A percentile compares a stretch with the other conserved stretches of the same genome.
Conservation (phyloP, 2,113 vertebrate genomes). For the Megalops atlanticus region DNA sequence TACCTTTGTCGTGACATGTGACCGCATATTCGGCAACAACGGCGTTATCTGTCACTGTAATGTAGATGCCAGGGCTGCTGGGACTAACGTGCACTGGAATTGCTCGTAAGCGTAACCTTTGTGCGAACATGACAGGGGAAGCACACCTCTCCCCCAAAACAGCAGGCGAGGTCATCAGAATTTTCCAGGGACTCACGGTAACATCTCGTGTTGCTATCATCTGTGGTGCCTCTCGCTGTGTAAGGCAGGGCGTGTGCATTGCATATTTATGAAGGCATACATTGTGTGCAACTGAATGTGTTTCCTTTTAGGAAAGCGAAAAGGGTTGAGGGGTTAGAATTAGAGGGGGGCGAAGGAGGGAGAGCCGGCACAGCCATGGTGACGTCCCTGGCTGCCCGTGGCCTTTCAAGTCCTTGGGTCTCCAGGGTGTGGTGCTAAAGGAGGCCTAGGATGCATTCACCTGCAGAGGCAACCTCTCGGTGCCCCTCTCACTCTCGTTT, state of each 20-base stretch:
- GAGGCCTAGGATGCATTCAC: not conserved
- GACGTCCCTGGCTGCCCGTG: not conserved
- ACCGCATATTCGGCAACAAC: slow-evolving; percentile 65
- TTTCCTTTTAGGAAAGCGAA: not conserved
- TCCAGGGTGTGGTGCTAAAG: not conserved
- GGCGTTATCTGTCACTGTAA: slow-evolving; percentile 67
- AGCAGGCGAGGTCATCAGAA: slow-evolving; percentile 49
- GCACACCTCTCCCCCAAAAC: slow-evolving; percentile 56
- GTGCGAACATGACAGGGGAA: slow-evolving; percentile 60
- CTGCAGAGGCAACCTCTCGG: not conserved
- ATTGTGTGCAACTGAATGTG: not conserved
- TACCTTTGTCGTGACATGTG: slow-evolving; percentile 64
- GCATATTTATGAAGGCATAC: not conserved
- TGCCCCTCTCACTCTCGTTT: not conserved
- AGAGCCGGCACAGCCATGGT: not conserved
- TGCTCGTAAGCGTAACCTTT: slow-evolving; percentile 64
- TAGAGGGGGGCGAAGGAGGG: not conserved
- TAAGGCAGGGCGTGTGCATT: not conserved
- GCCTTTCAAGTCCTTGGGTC: not conserved
- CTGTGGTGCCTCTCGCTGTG: slow-evolving; percentile 39
- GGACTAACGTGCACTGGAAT: slow-evolving; percentile 55
- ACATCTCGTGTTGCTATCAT: slow-evolving; percentile 12
- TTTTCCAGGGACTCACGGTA: slow-evolving; percentile 34
- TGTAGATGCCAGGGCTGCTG: slow-evolving; percentile 63
- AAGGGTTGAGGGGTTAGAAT: not conserved